phyloP scores from a whole-genome alignment of 2,888 invertebrate genomes.

The Cephus spinipes region DNA sequence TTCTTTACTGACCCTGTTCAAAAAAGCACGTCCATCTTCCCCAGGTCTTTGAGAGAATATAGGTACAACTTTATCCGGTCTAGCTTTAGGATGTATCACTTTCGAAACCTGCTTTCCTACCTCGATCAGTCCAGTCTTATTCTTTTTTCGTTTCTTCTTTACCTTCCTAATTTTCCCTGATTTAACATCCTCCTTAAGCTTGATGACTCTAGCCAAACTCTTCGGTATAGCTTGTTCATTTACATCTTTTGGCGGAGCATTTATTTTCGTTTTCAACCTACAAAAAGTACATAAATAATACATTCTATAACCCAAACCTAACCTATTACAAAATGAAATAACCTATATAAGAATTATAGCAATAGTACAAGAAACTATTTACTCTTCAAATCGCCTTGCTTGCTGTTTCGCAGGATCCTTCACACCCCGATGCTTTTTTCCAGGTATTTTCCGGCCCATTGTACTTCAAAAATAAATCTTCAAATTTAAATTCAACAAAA shows the following conservation, averaged over 20 bases:
- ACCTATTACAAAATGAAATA: constrained; percentile 16
- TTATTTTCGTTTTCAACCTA: constrained; percentile 79
- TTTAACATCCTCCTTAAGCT: constrained; percentile 69
- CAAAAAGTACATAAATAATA: not conserved
- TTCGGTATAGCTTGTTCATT: constrained; percentile 82
- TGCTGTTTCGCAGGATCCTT: constrained; percentile 82
- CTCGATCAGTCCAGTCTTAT: constrained; percentile 50
- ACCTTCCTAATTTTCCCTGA: constrained; percentile 61
- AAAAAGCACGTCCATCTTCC: constrained; percentile 75
- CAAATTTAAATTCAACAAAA: not conserved
- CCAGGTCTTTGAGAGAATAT: constrained; percentile 72
- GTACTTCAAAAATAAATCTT: constrained; percentile 28
- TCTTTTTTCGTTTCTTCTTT: constrained; percentile 56
- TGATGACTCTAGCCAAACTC: constrained; percentile 76
- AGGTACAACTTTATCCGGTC: constrained; percentile 68
- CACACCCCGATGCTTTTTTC: constrained; percentile 82
- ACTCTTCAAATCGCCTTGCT: constrained; percentile 75
- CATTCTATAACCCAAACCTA: not conserved
- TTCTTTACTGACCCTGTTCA: constrained; percentile 75
- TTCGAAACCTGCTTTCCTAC: constrained; percentile 39
- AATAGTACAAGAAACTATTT: constrained; percentile 40
- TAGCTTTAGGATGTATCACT: constrained; percentile 45
- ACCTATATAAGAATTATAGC: constrained; percentile 23
- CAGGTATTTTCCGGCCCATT: constrained; percentile 85
- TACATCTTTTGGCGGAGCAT: constrained; percentile 78